A percentile compares a stretch with the other conserved stretches of the same genome.
Evolutionary conservation across 2,888 invertebrate genomes (phyloP).

Genomic region (Lithophane ornitopus): DNA sequence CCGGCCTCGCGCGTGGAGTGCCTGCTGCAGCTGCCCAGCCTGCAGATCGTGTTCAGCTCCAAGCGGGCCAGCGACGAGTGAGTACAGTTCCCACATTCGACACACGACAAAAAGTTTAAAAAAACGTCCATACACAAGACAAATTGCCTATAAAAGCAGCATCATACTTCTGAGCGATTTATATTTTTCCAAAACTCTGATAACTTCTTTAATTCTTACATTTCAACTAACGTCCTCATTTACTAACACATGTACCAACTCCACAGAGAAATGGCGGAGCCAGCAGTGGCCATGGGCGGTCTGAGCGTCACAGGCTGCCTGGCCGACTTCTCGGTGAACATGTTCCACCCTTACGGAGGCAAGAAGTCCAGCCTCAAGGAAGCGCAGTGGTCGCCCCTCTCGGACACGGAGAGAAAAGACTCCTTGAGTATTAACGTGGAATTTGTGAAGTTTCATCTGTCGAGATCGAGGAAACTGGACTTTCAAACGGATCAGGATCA

Average conservation of each 20-base stretch:
- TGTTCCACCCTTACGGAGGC: slow-evolving; percentile 99
- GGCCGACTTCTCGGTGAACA: slow-evolving; percentile 99
- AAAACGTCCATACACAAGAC: no score
- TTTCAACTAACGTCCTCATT: not conserved
- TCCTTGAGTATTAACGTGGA: slow-evolving; percentile 99
- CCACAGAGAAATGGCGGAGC: slow-evolving; percentile 90
- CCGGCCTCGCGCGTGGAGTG: slow-evolving; percentile 99
- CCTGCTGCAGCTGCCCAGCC: slow-evolving; percentile 98
- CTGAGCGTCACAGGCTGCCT: slow-evolving; percentile 98
- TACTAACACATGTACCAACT: not conserved
- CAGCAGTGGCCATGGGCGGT: slow-evolving; percentile 94
- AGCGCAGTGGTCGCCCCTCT: slow-evolving; percentile 96
- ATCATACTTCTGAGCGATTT: not conserved
- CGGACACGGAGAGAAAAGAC: slow-evolving; percentile 97
- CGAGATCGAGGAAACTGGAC: slow-evolving; percentile 97
- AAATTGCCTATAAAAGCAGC: not conserved
- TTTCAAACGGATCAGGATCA: slow-evolving; percentile 93
- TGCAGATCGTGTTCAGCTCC: slow-evolving; percentile 99
- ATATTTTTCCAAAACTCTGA: not conserved
- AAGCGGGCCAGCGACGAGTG: slow-evolving; percentile 95
- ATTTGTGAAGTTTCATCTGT: slow-evolving; percentile 98
- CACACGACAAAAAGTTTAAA: no score
- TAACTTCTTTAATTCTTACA: not conserved
- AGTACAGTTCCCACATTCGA: slow-evolving; percentile 67
- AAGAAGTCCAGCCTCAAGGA: slow-evolving; percentile 94